phyloP scores from a whole-genome alignment of 2,113 vertebrate genomes.

The Dromiciops gliroides region DNA sequence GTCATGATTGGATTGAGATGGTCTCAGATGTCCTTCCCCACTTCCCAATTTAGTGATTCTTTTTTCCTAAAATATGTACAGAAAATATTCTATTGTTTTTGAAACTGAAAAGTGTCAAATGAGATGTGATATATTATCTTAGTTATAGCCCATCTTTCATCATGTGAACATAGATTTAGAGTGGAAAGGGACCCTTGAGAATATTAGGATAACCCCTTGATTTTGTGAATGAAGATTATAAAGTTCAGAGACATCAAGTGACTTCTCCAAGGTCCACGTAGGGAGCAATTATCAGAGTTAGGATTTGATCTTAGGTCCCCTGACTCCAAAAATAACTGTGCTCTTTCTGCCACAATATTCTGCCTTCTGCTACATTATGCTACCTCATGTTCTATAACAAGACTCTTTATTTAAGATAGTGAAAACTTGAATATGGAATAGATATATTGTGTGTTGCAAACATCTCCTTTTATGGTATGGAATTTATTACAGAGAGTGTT shows the following conservation, averaged over 20 bases:
- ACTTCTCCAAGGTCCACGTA: not conserved
- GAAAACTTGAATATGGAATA: not conserved
- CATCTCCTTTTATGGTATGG: not conserved
- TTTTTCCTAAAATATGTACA: not conserved
- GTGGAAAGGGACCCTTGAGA: not conserved
- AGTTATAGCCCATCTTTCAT: not conserved
- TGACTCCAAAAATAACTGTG: not conserved
- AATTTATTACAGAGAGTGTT: conserved; percentile 9
- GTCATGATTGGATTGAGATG: too few species aligned
- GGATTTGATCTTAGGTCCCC: not conserved
- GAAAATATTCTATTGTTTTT: not conserved
- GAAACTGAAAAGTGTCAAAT: not conserved
- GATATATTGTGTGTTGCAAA: not conserved
- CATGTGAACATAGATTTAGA: not conserved
- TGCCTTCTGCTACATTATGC: not conserved
- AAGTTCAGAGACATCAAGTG: not conserved
- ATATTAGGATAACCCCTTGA: not conserved
- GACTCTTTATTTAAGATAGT: not conserved
- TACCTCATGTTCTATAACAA: not conserved
- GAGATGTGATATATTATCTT: not conserved
- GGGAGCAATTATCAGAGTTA: not conserved
- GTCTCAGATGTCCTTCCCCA: not conserved
- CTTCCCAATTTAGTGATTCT: not conserved
- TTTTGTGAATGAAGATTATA: not conserved
- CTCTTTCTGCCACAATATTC: not conserved